Evolutionary conservation across 2,113 vertebrate genomes (phyloP), one percentile per base, ranked within the genome.

Genomic region (Parus major): DNA sequence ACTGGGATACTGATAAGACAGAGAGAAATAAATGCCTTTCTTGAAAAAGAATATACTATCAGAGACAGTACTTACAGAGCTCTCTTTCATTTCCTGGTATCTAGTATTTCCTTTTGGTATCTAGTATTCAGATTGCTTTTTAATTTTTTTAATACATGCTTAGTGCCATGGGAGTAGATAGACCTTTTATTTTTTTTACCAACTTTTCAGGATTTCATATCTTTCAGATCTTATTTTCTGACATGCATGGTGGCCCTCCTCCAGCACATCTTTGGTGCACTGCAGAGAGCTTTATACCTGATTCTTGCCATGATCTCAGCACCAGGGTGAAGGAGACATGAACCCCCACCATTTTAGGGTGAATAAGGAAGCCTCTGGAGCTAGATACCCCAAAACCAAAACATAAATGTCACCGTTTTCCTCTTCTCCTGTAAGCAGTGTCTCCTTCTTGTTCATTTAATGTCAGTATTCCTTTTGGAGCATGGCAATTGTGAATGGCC

Each of bases 11-110:
- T 68, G 86, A 78, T 69, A 93, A 91, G n/a, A 80, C 12, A 71
- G 86, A 35, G 33, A 88, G 39, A 93, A 96, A 92, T 61, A 88
- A 94, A 93, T 52, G 44, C 9, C 24, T 80, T 86, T 95, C 44
- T 91, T 16, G 7, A 82, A 90, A 80, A 29, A 60, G 75, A 92
- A 84, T 72, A 65, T 44, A 27, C 25, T 82, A 10, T 71, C 29
- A 63, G 60, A 95, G 27, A 57, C 41, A 59, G 31, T 33, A 57
- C 47, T 77, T 68, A 36, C 14, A 90, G 23, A 90, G 36, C 17
- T 87, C 22, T 57, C 35, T 88, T 96, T 92, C 28, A 49, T 64
- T 90, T 79, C 41, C 35, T 82, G 55, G 90, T n/a, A 77, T 68
- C 90, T 50, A 77, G 17, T n/a, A 47, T 91, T 81, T 90, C 42